A percentile compares a stretch with the other conserved stretches of the same genome.
phyloP scores from a whole-genome alignment of 2,797 vertebrate species.

The Psittacula echo region DNA sequence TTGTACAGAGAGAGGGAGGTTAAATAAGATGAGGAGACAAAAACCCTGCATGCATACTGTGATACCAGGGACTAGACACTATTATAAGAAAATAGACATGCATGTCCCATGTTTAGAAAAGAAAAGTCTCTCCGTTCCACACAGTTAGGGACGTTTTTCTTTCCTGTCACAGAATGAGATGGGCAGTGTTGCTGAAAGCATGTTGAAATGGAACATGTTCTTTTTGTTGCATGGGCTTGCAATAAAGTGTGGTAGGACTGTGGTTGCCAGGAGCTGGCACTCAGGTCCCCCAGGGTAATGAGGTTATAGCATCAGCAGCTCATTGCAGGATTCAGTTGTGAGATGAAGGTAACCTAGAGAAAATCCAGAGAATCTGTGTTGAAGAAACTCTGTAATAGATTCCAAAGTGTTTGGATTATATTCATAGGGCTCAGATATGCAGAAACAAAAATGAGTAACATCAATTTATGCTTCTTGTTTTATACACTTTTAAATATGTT shows the following conservation, averaged over 20 bases:
- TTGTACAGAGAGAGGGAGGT: neutral
- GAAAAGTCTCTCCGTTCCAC: neutral
- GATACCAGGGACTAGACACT: neutral
- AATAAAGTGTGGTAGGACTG: neutral
- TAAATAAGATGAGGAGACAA: neutral
- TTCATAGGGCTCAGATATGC: neutral
- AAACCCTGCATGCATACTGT: neutral
- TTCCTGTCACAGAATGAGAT: neutral
- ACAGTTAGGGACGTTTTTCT: neutral
- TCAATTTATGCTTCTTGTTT: neutral
- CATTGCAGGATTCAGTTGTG: neutral
- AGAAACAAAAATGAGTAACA: neutral
- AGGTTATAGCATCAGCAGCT: neutral
- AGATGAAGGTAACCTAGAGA: neutral
- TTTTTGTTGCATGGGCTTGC: neutral
- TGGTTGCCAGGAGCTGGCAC: neutral
- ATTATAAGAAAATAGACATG: neutral
- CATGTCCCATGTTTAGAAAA: neutral
- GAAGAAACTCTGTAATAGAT: neutral
- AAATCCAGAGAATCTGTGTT: neutral
- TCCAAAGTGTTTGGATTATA: neutral
- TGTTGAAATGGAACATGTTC: neutral
- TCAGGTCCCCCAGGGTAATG: neutral
- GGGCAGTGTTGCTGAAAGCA: neutral
- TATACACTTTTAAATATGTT: neutral